These are phyloP conservation scores for Corythornis leucogaster DNA, from an alignment of 2,797 vertebrate species.

Conservation along the genomic window DNA sequence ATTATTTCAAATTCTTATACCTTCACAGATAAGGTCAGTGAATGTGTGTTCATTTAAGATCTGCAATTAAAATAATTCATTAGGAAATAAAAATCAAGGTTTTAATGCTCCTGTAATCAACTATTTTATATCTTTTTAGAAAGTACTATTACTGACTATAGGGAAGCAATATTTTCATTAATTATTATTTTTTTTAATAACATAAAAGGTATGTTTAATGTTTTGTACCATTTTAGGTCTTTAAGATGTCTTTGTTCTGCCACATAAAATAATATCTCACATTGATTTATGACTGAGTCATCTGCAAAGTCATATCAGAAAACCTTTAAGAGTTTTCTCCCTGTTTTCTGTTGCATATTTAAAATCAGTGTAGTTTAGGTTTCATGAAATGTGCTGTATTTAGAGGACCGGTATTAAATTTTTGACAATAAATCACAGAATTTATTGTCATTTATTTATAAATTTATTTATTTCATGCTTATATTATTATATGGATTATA, in stretches of 20 bases:
- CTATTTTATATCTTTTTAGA: neutral
- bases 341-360: neutral
- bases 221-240: neutral
- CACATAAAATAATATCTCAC: neutral
- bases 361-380: neutral
- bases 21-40: neutral
- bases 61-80: neutral
- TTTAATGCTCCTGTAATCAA: neutral
- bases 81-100: neutral
- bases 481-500: too few relatives aligned
- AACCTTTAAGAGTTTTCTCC: neutral
- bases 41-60: neutral
- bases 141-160: neutral
- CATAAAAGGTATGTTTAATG: neutral
- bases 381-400: neutral
- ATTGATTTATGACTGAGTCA: neutral
- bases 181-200: neutral
- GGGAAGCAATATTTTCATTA: neutral
- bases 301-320: neutral
- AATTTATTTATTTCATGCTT: too few relatives aligned
- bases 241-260: neutral
- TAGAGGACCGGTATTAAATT: neutral
- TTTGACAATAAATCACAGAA: neutral
- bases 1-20: neutral
- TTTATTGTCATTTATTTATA: too few relatives aligned